Base-by-base conservation (phyloP, 2,888 invertebrate genomes). In the Diplazon laetatorius region DNA sequence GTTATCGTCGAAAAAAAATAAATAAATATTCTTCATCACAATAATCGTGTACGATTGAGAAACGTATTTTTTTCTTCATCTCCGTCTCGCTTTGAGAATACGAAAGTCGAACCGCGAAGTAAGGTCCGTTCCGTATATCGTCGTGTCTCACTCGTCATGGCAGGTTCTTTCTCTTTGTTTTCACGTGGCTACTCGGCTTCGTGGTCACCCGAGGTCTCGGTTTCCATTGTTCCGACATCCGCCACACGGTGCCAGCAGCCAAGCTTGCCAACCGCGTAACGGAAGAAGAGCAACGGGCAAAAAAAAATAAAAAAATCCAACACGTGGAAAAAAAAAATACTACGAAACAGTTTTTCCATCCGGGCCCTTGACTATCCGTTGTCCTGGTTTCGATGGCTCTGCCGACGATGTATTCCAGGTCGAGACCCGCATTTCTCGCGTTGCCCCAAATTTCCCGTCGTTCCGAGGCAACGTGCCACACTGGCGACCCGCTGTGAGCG, bases 361-460 rank as follows among this genome's bases (percentile, higher is more conserved):
- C 6, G 12, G 46, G 42, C 25, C 8, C 44, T 62, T 37, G 25
- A 46, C 57, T 30, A 22, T 57, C 37, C 20, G 42, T 42, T 65
- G 39, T 59, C 69, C 44, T 55, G 35, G 16, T 25, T 16, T 25
- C 42, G 30, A 78, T 80, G 68, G 74, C 77, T 81, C 74, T 75
- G 52, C 74, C 70, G 68, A 78, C 76, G 78, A 83, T n/a, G 81
- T 79, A 42, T 80, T 78, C 82, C 73, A 78, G 80, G 81, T 80
- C 84, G 74, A 70, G 78, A 79, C 70, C 76, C 76, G 69, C 76
- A 77, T 76, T 81, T 72, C 78, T 78, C 70, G 63, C 60, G 68
- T 81, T 79, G 81, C 71, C 73, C 70, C 68, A 65, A 78, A 82
- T 72, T 70, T 78, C 65, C 76, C 35, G 37, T 69, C 65, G 20